Conservation (phyloP, 1,140 invertebrate species). For the Nilaparvata lugens region DNA sequence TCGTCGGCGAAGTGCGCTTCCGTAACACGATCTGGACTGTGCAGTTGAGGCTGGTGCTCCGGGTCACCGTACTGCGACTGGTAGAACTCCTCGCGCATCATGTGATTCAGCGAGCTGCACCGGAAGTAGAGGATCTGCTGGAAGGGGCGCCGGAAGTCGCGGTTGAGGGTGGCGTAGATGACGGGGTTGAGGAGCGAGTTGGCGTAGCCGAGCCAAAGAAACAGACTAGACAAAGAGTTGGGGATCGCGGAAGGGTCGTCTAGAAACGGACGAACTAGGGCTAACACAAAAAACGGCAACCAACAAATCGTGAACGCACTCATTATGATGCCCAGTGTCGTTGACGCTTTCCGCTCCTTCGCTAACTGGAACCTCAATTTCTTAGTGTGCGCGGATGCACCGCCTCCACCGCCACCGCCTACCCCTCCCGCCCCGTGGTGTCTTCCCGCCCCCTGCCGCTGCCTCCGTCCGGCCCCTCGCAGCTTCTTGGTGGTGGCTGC, state of each 20-base stretch:
- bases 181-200: constrained; percentile 89
- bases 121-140: constrained; percentile 73
- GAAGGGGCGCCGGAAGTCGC: constrained; percentile 88
- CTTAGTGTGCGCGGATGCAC: constrained; percentile 40
- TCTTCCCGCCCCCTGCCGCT: constrained; percentile 31
- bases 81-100: constrained; percentile 88
- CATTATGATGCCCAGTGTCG: constrained; percentile 95
- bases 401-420: constrained; percentile 25
- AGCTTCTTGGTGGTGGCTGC: constrained; percentile 33
- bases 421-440: constrained; percentile 2
- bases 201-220: constrained; percentile 88
- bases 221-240: constrained; percentile 45
- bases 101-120: constrained; percentile 77
- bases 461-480: constrained; percentile 31
- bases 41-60: constrained; percentile 16
- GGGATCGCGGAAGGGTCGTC: constrained; percentile 50
- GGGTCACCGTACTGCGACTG: constrained; percentile 84
- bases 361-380: constrained; percentile 70
- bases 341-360: constrained; percentile 89
- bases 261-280: constrained; percentile 75
- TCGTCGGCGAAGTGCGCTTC: constrained; percentile 17
- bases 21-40: constrained; percentile 12
- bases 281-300: constrained; percentile 93
- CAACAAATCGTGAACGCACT: constrained; percentile 94
- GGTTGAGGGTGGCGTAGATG: constrained; percentile 85